phyloP scores from a whole-genome alignment of 2,113 vertebrate genomes.

The Microcebus griseorufus region DNA sequence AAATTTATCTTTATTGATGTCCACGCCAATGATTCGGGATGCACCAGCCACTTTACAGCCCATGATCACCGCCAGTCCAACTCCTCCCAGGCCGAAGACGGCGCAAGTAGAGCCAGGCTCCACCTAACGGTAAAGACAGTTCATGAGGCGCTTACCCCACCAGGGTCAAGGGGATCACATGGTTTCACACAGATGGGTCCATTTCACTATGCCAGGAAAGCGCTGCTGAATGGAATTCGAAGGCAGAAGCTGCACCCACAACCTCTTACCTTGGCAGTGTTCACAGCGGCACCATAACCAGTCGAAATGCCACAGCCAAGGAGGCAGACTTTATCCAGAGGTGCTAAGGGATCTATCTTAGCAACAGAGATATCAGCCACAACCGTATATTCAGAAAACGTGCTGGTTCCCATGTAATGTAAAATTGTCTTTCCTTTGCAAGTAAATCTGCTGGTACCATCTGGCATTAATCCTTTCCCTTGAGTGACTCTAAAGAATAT shows the following conservation, averaged over 20 bases:
- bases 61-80: constrained; percentile 88
- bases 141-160: not conserved
- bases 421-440: constrained; percentile 88
- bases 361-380: constrained; percentile 89
- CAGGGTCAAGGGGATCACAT: not conserved
- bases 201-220: not conserved
- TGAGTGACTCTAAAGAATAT: constrained; percentile 85
- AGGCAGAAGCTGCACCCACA: not conserved
- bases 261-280: constrained; percentile 87
- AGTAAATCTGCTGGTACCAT: constrained; percentile 91
- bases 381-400: constrained; percentile 89
- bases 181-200: not conserved
- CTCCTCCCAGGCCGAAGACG: constrained; percentile 88
- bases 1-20: constrained; percentile 88
- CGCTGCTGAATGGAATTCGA: not conserved
- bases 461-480: constrained; percentile 92
- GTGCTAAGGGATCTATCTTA: constrained; percentile 86
- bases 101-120: constrained; percentile 88
- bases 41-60: constrained; percentile 89
- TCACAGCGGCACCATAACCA: constrained; percentile 88
- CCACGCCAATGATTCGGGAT: constrained; percentile 86
- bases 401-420: constrained; percentile 91
- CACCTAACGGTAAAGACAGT: constrained; percentile 79
- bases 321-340: constrained; percentile 89
- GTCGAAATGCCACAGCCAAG: constrained; percentile 90